Conservation (phyloP, 2,888 invertebrate genomes). For the Lithodes maja region DNA sequence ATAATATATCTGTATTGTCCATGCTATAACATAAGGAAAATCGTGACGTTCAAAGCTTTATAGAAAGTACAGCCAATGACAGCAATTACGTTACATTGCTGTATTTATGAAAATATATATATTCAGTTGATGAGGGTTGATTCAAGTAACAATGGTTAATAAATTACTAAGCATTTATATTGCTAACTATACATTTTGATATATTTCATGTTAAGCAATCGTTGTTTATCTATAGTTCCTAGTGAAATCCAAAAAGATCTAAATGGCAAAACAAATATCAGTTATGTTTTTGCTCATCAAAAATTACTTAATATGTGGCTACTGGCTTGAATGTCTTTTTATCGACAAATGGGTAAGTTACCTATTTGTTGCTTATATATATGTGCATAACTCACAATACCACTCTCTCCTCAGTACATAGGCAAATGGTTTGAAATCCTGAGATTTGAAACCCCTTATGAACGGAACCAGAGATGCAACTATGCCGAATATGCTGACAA, state of each 20-base stretch:
- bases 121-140: too few species aligned
- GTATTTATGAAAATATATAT: too few species aligned
- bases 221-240: background rate
- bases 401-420: conserved; percentile 11
- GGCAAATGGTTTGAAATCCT: conserved; percentile 42
- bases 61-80: too few species aligned
- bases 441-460: background rate
- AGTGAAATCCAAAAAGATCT: background rate
- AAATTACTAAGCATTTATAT: too few species aligned
- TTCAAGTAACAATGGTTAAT: too few species aligned
- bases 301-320: background rate
- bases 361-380: background rate
- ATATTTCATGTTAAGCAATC: too few species aligned
- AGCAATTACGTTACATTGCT: too few species aligned
- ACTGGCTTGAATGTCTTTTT: background rate
- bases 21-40: background rate
- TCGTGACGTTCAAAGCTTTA: too few species aligned
- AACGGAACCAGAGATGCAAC: background rate
- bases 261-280: background rate
- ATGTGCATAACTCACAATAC: background rate
- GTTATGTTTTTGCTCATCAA: background rate
- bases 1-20: background rate
- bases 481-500: background rate
- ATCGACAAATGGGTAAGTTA: background rate
- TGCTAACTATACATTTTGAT: too few species aligned